Base-by-base conservation (phyloP, 2,113 vertebrate species). In the Hystrix cristata region DNA sequence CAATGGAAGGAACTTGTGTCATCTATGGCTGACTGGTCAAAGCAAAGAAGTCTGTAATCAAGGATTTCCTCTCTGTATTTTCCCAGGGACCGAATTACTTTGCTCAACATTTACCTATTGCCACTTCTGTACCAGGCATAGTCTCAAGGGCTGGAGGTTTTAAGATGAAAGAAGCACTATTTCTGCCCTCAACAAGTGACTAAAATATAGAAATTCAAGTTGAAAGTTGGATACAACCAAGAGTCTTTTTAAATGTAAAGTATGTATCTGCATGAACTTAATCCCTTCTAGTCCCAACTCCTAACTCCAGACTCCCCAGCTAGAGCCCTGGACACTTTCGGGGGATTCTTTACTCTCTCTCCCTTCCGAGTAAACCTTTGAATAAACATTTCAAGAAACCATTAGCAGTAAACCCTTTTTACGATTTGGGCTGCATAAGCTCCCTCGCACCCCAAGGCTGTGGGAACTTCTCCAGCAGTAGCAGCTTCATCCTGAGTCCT, bases 331-430 rank as follows among this genome's bases (percentile, higher is more conserved):
- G 51, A 19, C 34, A 6, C 25, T 13, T 60, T 38, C 19, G 31
- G 21, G 12, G 43, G 11, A 31, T 65, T 19, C 0, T 25, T 23
- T 7, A 25, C 8, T 46, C 25, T 78, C 19, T 48, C 14, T 46
- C 10, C 43, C n/a, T 89, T 85, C 55, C 55, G 34, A 80, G 46
- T 3, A 46, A 7, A 31, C 5, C 25, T 67, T 67, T 90, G 48
- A 92, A 87, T 29, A 79, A 82, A n/a, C 38, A 55, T 86, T 83
- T 67, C 51, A 82, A 95, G 65, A 81, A 27, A 5, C 29, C 83
- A 86, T 27, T 71, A 78, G 60, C 9, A 62, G 27, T 25, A 88
- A 88, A 60, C 25, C 46, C 46, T 48, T 48, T 48, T 76, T 76
- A 48, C 15, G 25, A 76, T 25, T 60, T 64, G 69, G 48, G 25